These are phyloP conservation scores for Tinea semifulvella DNA, from an alignment of 2,888 invertebrate genomes.

Conservation along the genomic window DNA sequence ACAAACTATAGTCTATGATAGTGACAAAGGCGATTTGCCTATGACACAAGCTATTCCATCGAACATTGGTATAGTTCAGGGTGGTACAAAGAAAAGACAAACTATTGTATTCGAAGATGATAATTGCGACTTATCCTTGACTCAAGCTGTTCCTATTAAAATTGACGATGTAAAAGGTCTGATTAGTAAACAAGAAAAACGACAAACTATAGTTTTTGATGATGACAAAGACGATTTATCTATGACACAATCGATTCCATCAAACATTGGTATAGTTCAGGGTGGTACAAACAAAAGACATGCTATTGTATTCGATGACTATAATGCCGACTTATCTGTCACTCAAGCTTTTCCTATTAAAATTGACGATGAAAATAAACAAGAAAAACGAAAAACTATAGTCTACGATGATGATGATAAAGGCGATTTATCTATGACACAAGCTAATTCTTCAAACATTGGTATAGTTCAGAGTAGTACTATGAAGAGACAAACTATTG, in stretches of 20 bases:
- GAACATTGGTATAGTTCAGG: constrained; percentile 16
- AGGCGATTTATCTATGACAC: constrained; percentile 25
- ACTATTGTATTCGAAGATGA: neutral
- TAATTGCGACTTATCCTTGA: neutral
- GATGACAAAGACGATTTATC: constrained; percentile 24
- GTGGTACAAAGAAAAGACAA: neutral
- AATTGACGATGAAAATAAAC: neutral
- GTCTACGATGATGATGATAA: constrained; percentile 22
- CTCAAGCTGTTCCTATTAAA: neutral
- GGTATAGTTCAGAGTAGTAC: neutral
- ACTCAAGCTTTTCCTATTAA: neutral
- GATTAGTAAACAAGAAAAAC: neutral
- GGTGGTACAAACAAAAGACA: neutral
- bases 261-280: constrained; percentile 8
- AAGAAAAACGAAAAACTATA: constrained; percentile 22
- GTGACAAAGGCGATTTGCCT: constrained; percentile 25
- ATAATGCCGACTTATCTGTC: neutral
- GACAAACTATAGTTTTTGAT: neutral
- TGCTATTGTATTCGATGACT: neutral
- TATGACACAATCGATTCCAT: constrained; percentile 25
- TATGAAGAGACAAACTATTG: constrained; percentile 23
- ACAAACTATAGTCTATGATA: constrained; percentile 22
- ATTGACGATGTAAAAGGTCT: neutral
- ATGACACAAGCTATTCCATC: constrained; percentile 25
- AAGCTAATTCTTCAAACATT: constrained; percentile 22